Conservation (phyloP, 2,888 invertebrate genomes). For the Geotrupes spiniger region DNA sequence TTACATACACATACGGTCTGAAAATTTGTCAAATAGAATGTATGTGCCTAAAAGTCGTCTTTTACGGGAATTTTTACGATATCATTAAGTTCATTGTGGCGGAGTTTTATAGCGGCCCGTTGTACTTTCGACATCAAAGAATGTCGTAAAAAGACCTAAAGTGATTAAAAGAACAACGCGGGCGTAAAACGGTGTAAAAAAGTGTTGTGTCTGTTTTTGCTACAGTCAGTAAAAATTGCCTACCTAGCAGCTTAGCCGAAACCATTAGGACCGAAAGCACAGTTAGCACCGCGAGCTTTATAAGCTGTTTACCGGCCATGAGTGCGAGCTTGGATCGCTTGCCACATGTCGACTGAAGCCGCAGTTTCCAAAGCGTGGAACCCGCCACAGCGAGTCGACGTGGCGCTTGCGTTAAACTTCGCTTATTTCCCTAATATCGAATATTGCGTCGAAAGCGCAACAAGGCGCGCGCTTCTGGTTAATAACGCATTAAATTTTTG, state of each 20-base stretch:
- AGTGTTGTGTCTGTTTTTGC: no score
- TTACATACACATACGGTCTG: no score
- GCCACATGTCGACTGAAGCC: constrained; percentile 40
- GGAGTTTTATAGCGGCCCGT: no score
- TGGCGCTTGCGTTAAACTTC: constrained; percentile 27
- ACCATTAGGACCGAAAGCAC: not conserved
- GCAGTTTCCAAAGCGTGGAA: constrained; percentile 27
- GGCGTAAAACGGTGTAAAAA: no score
- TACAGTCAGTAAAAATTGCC: not conserved
- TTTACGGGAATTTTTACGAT: no score
- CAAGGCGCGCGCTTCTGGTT: not conserved
- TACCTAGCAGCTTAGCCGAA: constrained; percentile 1
- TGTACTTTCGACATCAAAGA: no score
- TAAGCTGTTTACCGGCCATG: constrained; percentile 17
- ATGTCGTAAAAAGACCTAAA: no score
- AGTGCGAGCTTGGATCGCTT: constrained; percentile 20
- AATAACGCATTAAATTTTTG: no score
- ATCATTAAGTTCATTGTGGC: no score
- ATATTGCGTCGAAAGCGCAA: not conserved
- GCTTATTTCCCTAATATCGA: constrained; percentile 30
- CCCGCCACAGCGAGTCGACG: constrained; percentile 9
- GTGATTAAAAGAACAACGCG: no score
- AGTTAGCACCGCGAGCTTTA: constrained; percentile 17
- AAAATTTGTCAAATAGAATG: no score
- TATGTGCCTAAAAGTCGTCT: no score